Conservation (phyloP, 2,797 vertebrate species). For the Sebastes iracundus region DNA sequence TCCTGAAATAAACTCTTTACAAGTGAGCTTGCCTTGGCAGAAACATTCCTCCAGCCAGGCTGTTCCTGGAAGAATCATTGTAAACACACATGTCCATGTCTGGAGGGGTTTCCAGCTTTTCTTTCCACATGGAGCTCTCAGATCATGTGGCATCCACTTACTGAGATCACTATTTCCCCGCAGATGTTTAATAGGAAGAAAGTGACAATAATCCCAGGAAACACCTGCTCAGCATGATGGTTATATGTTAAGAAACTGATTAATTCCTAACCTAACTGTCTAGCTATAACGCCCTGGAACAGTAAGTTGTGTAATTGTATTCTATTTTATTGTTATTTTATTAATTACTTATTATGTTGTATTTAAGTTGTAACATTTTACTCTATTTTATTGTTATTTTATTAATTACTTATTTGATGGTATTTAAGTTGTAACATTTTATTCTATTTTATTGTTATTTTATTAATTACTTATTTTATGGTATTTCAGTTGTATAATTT, state of each 20-base stretch:
- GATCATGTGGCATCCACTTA: background rate
- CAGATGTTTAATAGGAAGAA: background rate
- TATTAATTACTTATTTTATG: too few species aligned
- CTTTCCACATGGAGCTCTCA: conserved; percentile 1
- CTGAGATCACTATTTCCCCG: background rate
- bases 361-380: too few species aligned
- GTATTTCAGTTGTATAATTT: too few species aligned
- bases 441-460: too few species aligned
- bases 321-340: too few species aligned
- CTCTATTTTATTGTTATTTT: too few species aligned
- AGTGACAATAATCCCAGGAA: conserved; percentile 7
- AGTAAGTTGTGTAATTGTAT: too few species aligned
- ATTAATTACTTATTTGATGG: too few species aligned
- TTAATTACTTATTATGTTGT: too few species aligned
- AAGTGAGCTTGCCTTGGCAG: background rate
- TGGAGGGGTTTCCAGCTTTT: background rate
- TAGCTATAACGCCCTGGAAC: too few species aligned
- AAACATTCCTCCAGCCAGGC: background rate
- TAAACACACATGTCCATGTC: background rate
- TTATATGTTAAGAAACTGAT: background rate
- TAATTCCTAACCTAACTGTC: background rate
- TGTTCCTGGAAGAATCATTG: conserved; percentile 12
- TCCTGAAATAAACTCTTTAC: conserved; percentile 14
- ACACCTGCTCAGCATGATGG: background rate
- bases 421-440: too few species aligned